Evolutionary conservation across 1,140 invertebrate genomes (phyloP).

Genomic region (Caenorhabditis elegans): DNA sequence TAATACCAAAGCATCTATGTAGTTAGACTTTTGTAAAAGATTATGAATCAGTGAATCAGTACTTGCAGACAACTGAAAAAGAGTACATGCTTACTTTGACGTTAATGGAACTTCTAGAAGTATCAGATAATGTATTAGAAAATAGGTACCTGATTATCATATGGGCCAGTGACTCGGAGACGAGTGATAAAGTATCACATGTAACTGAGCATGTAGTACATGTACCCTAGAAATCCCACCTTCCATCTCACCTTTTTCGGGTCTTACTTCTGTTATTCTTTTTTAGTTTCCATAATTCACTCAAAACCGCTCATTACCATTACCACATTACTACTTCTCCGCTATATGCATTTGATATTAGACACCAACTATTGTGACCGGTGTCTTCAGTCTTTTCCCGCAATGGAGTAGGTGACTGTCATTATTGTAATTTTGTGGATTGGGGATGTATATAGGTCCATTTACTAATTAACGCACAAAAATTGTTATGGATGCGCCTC

Average conservation of each 20-base stretch:
- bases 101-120: not conserved
- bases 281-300: too few species aligned
- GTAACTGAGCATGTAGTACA: not conserved
- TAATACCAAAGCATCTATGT: not conserved
- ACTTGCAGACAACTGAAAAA: not conserved
- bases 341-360: constrained; percentile 31
- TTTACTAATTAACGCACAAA: constrained; percentile 28
- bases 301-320: constrained; percentile 14
- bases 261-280: not conserved
- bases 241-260: not conserved
- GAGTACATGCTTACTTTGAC: constrained; percentile 8
- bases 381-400: constrained; percentile 30
- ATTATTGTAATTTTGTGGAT: constrained; percentile 24
- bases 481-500: constrained; percentile 27
- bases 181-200: not conserved
- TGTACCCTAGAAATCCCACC: not conserved
- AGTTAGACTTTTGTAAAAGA: too few species aligned
- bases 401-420: constrained; percentile 6
- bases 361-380: constrained; percentile 22
- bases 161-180: not conserved
- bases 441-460: constrained; percentile 4
- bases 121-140: not conserved
- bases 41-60: too few species aligned
- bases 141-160: not conserved
- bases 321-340: constrained; percentile 21